These are phyloP conservation scores for Poecilia velifera DNA, from an alignment of 2,797 vertebrate genomes.

Conservation along the genomic window DNA sequence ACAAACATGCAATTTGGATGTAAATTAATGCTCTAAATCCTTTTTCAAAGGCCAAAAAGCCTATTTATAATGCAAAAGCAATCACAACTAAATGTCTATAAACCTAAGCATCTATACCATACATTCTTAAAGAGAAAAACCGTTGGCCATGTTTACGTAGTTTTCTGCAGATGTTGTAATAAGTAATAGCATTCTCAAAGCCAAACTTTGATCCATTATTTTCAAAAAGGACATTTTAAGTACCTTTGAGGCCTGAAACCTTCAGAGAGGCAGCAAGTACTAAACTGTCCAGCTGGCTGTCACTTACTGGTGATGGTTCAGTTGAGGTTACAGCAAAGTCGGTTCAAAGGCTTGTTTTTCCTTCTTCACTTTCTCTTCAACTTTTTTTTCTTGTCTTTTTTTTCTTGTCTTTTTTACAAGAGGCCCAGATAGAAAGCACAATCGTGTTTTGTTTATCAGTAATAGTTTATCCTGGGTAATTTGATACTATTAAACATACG, in stretches of 20 bases:
- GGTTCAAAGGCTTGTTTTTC: conserved; percentile 35
- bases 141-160: background rate
- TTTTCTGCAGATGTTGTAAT: conserved; percentile 9
- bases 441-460: conserved; percentile 40
- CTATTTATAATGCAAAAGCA: background rate
- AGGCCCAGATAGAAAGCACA: conserved; percentile 23
- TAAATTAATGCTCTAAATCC: background rate
- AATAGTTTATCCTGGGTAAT: conserved; percentile 20
- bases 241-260: conserved; percentile 25
- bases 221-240: conserved; percentile 47
- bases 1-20: background rate
- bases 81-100: background rate
- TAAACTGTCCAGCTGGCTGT: conserved; percentile 62
- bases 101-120: background rate
- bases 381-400: too few species aligned
- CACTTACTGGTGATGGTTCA: conserved; percentile 65
- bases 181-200: conserved; percentile 17
- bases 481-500: conserved; percentile 13
- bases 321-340: conserved; percentile 56
- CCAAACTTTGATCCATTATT: conserved; percentile 41
- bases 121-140: background rate
- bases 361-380: conserved; percentile 20
- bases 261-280: conserved; percentile 63
- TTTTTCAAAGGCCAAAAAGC: background rate
- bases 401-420: conserved; percentile 34